Base-by-base conservation (phyloP, 2,888 invertebrate species). In the Oscheius sp. region DNA sequence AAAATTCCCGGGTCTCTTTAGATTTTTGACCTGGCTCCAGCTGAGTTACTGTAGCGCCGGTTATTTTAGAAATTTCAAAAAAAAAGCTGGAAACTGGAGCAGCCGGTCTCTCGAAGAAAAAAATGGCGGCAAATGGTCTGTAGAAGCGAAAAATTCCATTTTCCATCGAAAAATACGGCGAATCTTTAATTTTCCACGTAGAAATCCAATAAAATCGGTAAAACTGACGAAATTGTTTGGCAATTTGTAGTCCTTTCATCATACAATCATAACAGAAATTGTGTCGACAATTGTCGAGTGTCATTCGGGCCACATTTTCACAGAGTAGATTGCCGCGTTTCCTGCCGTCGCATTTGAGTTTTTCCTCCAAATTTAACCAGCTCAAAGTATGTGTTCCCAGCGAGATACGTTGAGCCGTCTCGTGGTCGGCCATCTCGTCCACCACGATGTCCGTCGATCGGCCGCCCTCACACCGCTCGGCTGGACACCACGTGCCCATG, bases 241-340 rank as follows among this genome's bases (percentile, higher is more conserved):
- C 73, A 21, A 71, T 53, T 56, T 76, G 66, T n/a, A 82, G 70
- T 29, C 73, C 70, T 12, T 71, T 52, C n/a, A 72, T 56, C 13
- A 83, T 56, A 53, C 83, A 83, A 72, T 83, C 83, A 58, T 76
- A 78, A 61, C 83, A 83, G 25, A 80, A 70, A n/a, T 75, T 71
- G 69, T 83, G 83, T 49, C 81, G 79, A 64, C 83, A 83, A 69
- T 79, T 78, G 2, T 64, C 66, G 25, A 80, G 74, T n/a, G 74
- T 79, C 74, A 83, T 79, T 25, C 80, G 49, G 12, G 83, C 83
- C 53, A 79, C 79, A 68, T 83, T 83, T 66, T 75, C 76, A 69
- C 83, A 83, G 9, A 23, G 25, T 16, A 66, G 18, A 27, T 23
- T 49, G 16, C 66, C 66, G 35, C 9, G 35, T 18, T 41, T 61